Conservation (phyloP, 2,888 invertebrate genomes). For the Augiades crinisus region DNA sequence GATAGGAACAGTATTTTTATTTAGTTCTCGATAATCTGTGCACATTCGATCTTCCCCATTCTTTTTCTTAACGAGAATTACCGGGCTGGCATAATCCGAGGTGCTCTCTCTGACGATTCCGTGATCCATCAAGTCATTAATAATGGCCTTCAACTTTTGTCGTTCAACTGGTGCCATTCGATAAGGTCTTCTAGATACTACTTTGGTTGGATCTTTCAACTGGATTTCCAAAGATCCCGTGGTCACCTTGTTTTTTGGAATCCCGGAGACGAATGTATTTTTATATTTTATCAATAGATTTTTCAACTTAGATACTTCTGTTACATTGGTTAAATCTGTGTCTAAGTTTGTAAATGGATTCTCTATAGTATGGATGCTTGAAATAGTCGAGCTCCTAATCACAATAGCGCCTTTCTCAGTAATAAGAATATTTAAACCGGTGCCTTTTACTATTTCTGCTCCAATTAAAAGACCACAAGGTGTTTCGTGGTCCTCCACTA, state of each 20-base stretch:
- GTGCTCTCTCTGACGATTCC: conserved; percentile 19
- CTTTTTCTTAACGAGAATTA: conserved; percentile 25
- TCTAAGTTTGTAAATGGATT: not conserved
- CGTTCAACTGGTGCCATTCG: conserved; percentile 14
- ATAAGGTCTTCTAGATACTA: conserved; percentile 23
- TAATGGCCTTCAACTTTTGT: conserved; percentile 11
- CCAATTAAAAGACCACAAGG: conserved; percentile 22
- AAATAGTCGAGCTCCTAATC: not conserved
- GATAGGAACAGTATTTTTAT: conserved; percentile 22
- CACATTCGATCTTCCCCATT: conserved; percentile 4
- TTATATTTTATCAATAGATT: not conserved
- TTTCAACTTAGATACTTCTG: not conserved
- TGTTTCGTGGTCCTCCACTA: conserved; percentile 19
- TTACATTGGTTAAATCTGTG: not conserved
- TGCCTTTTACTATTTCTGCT: conserved; percentile 10
- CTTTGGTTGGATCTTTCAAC: conserved; percentile 19
- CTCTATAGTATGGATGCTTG: not conserved
- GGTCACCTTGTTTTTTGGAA: conserved; percentile 19
- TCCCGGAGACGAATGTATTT: conserved; percentile 10
- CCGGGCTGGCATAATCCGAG: conserved; percentile 25
- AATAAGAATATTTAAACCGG: conserved; percentile 14
- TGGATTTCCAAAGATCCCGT: conserved; percentile 22
- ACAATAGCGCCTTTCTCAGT: conserved; percentile 7
- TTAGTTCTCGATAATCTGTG: conserved; percentile 20
- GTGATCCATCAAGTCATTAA: conserved; percentile 9